Base-by-base conservation (phyloP, 2,888 invertebrate genomes). In the Lasius platythorax region DNA sequence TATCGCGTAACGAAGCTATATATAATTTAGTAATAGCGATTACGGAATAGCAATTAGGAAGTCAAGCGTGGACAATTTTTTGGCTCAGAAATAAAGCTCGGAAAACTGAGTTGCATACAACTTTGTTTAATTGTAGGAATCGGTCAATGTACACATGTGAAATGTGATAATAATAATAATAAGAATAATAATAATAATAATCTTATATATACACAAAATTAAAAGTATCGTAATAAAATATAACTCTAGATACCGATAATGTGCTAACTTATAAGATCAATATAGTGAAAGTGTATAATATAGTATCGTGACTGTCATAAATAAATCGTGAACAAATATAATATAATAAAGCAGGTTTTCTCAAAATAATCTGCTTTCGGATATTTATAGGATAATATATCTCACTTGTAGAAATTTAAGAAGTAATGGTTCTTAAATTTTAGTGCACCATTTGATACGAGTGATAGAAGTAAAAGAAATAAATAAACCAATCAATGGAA, bases 61-160 rank as follows among this genome's bases (percentile, higher is more conserved):
- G 91, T 87, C 88, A 94, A 94, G 93, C 93, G 90, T 91, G 94
- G 91, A 91, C 91, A 89, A 91, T 78, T 78, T 92, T 90, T 92
- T 50, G 50, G 50, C 50, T 50, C 50, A 50, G 50, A 94, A 94
- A 94, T 93, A 94, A 95, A 91, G 93, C 94, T 93, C 92, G 93
- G 92, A 93, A 93, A 91, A 50, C 50, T 93, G 90, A 93, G 89
- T 94, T 94, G 93, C 93, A 91, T 93, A 94, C 91, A 92, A 92
- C 90, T 11, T 72, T 68, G 68, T 78, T 95, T 95, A 95, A 95
- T 95, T 90, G 91, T 61, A 94, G 92, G 92, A 94, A 92, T 93
- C 90, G 91, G 91, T 92, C 88, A 90, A 92, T 91, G 92, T 94
- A 95, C 94, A 78, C 53, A 78, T 93, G 92, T 93, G 90, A 93